These are phyloP conservation scores for human (Homo sapiens) DNA, from an alignment of 2,113 vertebrate species.

Conservation along the genomic window DNA sequence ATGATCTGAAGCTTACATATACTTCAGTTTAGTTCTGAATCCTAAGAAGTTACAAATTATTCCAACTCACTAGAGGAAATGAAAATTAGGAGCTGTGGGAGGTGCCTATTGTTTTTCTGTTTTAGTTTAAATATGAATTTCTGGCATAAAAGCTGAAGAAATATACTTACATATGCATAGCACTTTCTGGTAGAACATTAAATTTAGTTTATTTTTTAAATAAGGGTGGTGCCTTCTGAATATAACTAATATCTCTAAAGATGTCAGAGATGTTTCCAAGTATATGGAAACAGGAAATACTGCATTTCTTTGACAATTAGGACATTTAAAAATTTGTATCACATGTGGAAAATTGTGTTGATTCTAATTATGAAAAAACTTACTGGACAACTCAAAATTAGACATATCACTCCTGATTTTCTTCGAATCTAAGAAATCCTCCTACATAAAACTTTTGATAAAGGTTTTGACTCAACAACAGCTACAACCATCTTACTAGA, in stretches of 20 bases:
- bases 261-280: slow-evolving; percentile 18
- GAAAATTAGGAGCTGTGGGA: background rate
- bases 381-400: background rate
- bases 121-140: slow-evolving; percentile 1
- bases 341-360: background rate
- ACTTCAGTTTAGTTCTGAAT: background rate
- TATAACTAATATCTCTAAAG: slow-evolving; percentile 44
- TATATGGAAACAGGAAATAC: slow-evolving; percentile 23
- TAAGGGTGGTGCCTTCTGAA: background rate
- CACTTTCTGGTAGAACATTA: background rate
- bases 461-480: background rate
- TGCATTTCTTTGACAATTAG: slow-evolving; percentile 10
- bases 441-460: background rate
- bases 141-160: background rate
- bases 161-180: background rate
- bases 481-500: background rate
- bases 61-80: background rate
- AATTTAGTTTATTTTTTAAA: slow-evolving; percentile 24
- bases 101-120: background rate
- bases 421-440: background rate
- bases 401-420: background rate
- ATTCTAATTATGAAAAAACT: slow-evolving; percentile 3
- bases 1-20: background rate
- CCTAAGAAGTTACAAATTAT: background rate
- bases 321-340: slow-evolving; percentile 42